Percentiles rank a stretch among this genome's conserved stretches.
These are phyloP conservation scores for Notothenia coriiceps DNA, from an alignment of 2,113 vertebrate species.

Conservation along the genomic window DNA sequence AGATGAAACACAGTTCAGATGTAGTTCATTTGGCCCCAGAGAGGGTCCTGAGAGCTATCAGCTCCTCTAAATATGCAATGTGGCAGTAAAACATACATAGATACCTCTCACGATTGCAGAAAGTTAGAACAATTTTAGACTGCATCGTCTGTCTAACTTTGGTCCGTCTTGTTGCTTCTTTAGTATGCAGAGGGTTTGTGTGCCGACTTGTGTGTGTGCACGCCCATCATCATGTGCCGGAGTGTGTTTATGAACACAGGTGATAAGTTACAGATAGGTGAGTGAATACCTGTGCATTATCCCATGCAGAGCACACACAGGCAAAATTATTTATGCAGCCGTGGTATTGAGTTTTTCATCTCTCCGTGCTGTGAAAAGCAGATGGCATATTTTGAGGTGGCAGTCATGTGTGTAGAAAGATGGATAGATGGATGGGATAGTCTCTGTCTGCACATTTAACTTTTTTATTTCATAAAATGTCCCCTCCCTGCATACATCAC, in stretches of 20 bases:
- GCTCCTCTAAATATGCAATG: conserved; percentile 48
- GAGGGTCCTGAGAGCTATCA: conserved; percentile 26
- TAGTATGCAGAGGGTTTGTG: not conserved
- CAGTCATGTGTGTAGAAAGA: conserved; percentile 62
- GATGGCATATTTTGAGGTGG: conserved; percentile 72
- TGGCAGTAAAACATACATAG: conserved; percentile 41
- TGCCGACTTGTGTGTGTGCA: not conserved
- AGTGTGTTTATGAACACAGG: conserved; percentile 41
- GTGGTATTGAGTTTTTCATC: conserved; percentile 66
- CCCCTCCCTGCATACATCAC: not conserved
- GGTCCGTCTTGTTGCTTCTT: conserved; percentile 9
- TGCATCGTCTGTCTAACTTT: conserved; percentile 14
- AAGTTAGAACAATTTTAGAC: conserved; percentile 24
- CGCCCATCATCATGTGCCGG: not conserved
- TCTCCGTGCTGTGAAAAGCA: conserved; percentile 65
- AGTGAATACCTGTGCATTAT: conserved; percentile 36
- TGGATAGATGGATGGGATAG: conserved; percentile 35
- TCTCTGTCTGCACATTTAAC: conserved; percentile 35
- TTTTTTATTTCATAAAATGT: conserved; percentile 9
- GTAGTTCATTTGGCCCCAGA: conserved; percentile 19
- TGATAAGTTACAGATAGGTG: conserved; percentile 36
- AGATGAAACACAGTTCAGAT: conserved; percentile 24
- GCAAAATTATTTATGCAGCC: conserved; percentile 75
- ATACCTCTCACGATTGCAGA: conserved; percentile 13
- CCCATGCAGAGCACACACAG: conserved; percentile 57